phyloP scores from a whole-genome alignment of 2,797 vertebrate genomes.

The Cercopithecus mitis region DNA sequence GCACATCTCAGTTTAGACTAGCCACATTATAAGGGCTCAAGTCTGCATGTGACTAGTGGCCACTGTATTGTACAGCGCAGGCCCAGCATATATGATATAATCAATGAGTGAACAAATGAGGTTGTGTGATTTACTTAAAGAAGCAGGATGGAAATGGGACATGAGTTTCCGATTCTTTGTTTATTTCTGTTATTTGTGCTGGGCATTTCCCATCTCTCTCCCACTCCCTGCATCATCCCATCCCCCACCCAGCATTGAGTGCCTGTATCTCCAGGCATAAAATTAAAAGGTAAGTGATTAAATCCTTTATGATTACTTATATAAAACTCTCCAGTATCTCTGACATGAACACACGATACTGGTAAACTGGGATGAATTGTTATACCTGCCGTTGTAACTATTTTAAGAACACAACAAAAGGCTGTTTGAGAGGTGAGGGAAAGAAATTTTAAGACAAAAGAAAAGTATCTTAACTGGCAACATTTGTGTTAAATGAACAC shows the following conservation, averaged over 20 bases:
- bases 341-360: slow-evolving; percentile 31
- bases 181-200: background rate
- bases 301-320: slow-evolving; percentile 35
- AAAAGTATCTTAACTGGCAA: slow-evolving; percentile 45
- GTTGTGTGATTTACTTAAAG: background rate
- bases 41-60: background rate
- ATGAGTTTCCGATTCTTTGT: background rate
- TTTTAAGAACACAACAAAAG: slow-evolving; percentile 40
- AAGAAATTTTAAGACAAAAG: slow-evolving; percentile 29
- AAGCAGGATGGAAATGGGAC: background rate
- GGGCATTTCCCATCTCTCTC: background rate
- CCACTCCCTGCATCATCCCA: background rate
- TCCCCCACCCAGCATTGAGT: background rate
- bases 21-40: background rate
- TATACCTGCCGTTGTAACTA: background rate
- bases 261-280: background rate
- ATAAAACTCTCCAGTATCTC: background rate
- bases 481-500: slow-evolving; percentile 32
- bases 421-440: background rate
- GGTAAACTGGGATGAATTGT: background rate
- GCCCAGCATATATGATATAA: background rate
- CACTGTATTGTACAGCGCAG: background rate
- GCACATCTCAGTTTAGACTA: background rate
- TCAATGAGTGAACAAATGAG: background rate
- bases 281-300: slow-evolving; percentile 9